Evolutionary conservation across 2,888 invertebrate genomes (phyloP), one percentile per base, ranked within the genome.

Genomic region (Urechis unicinctus): DNA sequence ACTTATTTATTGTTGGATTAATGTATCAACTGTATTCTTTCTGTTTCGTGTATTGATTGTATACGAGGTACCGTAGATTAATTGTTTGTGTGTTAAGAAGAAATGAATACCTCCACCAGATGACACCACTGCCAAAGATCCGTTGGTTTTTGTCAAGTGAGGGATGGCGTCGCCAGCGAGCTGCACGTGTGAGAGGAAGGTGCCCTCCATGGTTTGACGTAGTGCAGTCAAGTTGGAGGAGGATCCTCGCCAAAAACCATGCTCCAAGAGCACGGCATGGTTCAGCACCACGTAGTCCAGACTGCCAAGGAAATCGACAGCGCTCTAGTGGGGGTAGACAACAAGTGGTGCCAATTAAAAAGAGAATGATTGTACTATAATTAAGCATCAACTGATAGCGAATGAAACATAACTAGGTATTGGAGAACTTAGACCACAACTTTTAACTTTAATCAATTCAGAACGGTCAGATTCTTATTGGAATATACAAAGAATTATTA

Each of bases 261-360:
- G 5, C 21, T 53, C 44, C 21, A 50, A 41, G 13, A 52, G 51
- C 36, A 44, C 44, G 5, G 55, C 55, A 25, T 55, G 55, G 51
- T 55, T 55, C 6, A 55, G 45, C 25, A 55, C 13, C 21, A 55
- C 46, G 41, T 30, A 25, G 45, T 55, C 55, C 24, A 53, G 30
- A 29, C 26, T n/a, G 13, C 53, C 53, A 4, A 53, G 50, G 24
- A 50, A 55, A 9, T 25, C 26, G 25, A 21, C 43, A n/a, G 55
- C 50, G n/a, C n/a, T n/a, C n/a, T n/a, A n/a, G n/a, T n/a, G n/a
- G n/a, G n/a, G n/a, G n/a, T n/a, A n/a, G n/a, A n/a, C n/a, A n/a
- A n/a, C n/a, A n/a, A n/a, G n/a, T n/a, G n/a, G n/a, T n/a, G 43
- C 21, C 22, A 9, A 9, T 22, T 36, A 17, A 36, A 9, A 17